phyloP scores from a whole-genome alignment of 2,797 vertebrate genomes.

The Myotis vivesi region DNA sequence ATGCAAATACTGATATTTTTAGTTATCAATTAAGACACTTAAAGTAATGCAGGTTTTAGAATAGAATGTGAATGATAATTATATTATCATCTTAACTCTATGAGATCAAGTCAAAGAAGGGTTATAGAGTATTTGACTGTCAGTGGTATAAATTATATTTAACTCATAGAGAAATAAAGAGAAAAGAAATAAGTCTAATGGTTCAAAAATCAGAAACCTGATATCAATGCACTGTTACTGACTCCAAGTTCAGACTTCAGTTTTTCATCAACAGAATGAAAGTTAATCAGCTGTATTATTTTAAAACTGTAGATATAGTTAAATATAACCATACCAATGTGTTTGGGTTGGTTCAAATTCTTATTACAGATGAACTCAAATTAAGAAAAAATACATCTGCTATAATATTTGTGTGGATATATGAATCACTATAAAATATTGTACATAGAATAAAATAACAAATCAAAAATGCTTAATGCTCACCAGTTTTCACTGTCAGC shows the following conservation, averaged over 20 bases:
- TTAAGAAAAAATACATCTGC: conserved; percentile 51
- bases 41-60: neutral
- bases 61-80: neutral
- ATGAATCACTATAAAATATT: conserved; percentile 71
- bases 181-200: conserved; percentile 30
- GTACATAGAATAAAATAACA: conserved; percentile 66
- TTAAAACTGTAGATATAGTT: conserved; percentile 16
- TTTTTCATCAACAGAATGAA: conserved; percentile 16
- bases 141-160: neutral
- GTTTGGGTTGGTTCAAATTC: conserved; percentile 62
- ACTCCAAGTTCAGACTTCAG: conserved; percentile 15
- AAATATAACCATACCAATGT: conserved; percentile 24
- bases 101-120: neutral
- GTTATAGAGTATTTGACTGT: neutral
- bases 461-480: conserved; percentile 56
- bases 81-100: conserved; percentile 14
- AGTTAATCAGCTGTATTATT: conserved; percentile 43
- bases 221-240: neutral
- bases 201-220: conserved; percentile 39
- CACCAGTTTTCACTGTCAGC: conserved; percentile 30
- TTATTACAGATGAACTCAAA: conserved; percentile 51
- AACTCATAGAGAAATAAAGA: neutral
- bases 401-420: conserved; percentile 67
- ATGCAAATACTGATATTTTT: neutral
- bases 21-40: neutral